Evolutionary conservation across 2,888 invertebrate genomes (phyloP).

Genomic region (Elysia crispata): DNA sequence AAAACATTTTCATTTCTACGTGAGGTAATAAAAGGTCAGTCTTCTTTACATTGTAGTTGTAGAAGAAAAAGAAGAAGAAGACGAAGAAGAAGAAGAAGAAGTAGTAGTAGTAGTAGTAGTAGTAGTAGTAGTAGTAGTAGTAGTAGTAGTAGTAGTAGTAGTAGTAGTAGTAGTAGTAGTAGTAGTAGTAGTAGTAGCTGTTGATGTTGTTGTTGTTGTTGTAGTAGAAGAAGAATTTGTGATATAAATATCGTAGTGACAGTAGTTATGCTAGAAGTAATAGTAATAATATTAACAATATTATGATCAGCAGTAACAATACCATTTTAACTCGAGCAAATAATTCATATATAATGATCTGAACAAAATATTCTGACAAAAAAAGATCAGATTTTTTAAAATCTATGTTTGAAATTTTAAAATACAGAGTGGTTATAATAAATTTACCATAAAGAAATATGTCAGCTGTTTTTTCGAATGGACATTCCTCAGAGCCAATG

Average conservation of each 20-base stretch:
- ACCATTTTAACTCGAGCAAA: too few species aligned
- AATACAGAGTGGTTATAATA: too few species aligned
- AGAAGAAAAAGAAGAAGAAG: too few species aligned
- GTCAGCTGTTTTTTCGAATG: too few species aligned
- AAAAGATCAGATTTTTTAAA: too few species aligned
- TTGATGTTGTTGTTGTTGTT: neutral
- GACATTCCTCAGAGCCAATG: too few species aligned
- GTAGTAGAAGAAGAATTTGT: neutral
- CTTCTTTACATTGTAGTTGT: neutral
- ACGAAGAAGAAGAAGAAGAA: neutral
- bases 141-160: constrained; percentile 19
- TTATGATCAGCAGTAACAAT: neutral
- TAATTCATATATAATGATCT: too few species aligned
- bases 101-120: neutral
- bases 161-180: neutral
- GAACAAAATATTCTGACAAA: too few species aligned
- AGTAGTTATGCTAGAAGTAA: constrained; percentile 6
- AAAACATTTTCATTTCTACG: too few species aligned
- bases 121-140: neutral
- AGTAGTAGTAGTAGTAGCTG: neutral
- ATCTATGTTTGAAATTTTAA: too few species aligned
- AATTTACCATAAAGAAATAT: too few species aligned
- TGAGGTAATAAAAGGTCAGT: too few species aligned
- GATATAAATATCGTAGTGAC: neutral
- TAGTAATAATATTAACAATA: neutral